phyloP scores from a whole-genome alignment of 1,140 invertebrate species.

The Apolygus lucorum region DNA sequence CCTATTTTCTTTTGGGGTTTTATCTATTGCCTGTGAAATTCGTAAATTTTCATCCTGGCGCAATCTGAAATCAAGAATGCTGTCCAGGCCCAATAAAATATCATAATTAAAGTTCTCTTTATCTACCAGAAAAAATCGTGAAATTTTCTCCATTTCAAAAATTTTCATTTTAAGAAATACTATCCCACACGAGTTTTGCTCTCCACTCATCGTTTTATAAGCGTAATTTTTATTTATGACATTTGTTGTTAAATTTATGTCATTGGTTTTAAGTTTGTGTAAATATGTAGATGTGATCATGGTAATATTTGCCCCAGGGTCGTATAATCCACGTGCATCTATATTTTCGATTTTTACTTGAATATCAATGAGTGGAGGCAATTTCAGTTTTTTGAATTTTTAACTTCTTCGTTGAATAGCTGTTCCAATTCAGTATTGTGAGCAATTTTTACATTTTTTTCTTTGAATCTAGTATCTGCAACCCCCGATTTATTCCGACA shows the following conservation, averaged over 20 bases:
- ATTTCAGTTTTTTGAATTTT: neutral
- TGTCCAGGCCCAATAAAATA: constrained; percentile 29
- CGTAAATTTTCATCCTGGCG: constrained; percentile 30
- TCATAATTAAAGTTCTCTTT: constrained; percentile 29
- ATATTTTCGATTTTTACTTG: constrained; percentile 11
- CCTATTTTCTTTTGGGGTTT: neutral
- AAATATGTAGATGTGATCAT: constrained; percentile 3
- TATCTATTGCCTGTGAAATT: constrained; percentile 23
- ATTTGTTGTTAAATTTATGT: neutral
- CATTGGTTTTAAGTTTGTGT: neutral
- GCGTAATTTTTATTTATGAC: constrained; percentile 8
- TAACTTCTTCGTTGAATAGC: neutral
- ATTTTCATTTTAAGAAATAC: constrained; percentile 31
- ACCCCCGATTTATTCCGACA: neutral
- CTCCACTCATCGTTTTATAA: neutral
- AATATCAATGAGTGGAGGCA: neutral
- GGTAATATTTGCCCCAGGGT: constrained; percentile 3
- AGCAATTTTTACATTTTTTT: neutral
- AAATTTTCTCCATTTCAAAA: constrained; percentile 27
- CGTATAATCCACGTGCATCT: constrained; percentile 4
- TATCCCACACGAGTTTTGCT: constrained; percentile 1
- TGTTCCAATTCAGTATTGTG: neutral
- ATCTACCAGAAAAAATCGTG: constrained; percentile 28
- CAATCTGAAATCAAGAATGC: constrained; percentile 27
- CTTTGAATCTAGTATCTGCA: neutral